Percentiles rank a stretch among this genome's conserved stretches.
Conservation (phyloP, 2,888 invertebrate genomes). For the Patella caerulea region DNA sequence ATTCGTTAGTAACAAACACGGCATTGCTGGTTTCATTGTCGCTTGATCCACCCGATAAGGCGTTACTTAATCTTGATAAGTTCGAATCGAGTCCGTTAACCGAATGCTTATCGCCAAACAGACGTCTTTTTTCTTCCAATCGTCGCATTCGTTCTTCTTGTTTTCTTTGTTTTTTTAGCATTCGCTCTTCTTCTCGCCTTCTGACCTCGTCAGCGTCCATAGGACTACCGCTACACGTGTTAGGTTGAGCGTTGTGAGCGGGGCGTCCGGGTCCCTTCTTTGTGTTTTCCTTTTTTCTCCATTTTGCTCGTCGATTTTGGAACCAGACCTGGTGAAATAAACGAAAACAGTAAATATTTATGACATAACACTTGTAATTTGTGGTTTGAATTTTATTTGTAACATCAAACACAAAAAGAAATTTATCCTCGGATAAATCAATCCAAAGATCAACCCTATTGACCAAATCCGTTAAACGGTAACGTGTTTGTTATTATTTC, state of each 20-base stretch:
- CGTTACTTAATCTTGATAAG: neutral
- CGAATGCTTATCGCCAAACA: constrained; percentile 17
- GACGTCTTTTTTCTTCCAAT: constrained; percentile 46
- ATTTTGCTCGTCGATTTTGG: constrained; percentile 98
- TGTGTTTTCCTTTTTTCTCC: constrained; percentile 99
- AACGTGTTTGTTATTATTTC: neutral
- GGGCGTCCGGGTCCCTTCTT: constrained; percentile 98
- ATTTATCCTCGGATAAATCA: neutral
- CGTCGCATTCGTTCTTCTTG: constrained; percentile 85
- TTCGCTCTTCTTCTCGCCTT: constrained; percentile 68
- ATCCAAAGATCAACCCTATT: neutral
- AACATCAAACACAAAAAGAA: neutral
- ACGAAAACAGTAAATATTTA: constrained; percentile 5
- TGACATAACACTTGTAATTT: neutral
- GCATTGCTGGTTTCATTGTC: constrained; percentile 20
- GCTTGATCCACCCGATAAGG: neutral
- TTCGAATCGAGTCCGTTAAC: constrained; percentile 13
- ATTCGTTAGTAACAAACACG: constrained; percentile 10
- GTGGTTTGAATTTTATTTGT: neutral
- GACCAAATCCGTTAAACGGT: neutral
- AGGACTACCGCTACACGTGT: constrained; percentile 96
- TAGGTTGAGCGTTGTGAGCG: constrained; percentile 97
- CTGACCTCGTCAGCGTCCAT: constrained; percentile 83
- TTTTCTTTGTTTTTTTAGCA: constrained; percentile 82
- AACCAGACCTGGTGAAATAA: constrained; percentile 92